Base-by-base conservation (phyloP, 2,888 invertebrate genomes). In the Dryococelus australis region DNA sequence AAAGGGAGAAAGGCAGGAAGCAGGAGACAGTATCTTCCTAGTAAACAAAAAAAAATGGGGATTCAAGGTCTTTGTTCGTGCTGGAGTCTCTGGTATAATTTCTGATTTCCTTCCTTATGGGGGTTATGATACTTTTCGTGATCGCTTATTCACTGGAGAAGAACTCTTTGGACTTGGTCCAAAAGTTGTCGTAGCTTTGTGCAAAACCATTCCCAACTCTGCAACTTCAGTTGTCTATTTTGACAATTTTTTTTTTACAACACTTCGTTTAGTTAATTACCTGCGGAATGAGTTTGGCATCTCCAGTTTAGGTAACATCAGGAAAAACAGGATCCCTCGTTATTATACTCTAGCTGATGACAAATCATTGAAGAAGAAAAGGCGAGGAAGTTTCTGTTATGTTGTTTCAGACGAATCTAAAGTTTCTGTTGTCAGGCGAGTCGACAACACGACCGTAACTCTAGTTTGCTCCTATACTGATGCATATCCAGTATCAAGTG, bases 151-250 rank as follows among this genome's bases (percentile, higher is more conserved):
- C 24, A 65, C 65, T 20, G 24, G 20, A 65, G 65, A 65, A 65
- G 65, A 65, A 65, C 65, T 65, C 65, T 65, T 65, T 65, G 65
- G 65, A 16, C 65, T 65, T 65, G 65, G 65, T 16, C 65, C 65
- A 16, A 47, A 65, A 65, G 65, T 65, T 65, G 65, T 65, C 13
- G 16, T 65, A 20, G 10, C 65, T 20, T 24, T 65, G 5, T 65
- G 65, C 16, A 65, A 65, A 65, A 65, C 65, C 5, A 65, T 65
- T 65, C 65, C 65, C 24, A 65, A 65, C 65, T 16, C 65, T 65
- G 65, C 65, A 65, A 65, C 65, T 65, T 65, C 65, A 65, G 65
- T 65, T 65, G 65, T 65, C 65, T 65, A 65, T 65, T 65, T 65
- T 65, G 65, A 65, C 65, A 65, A 65, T 65, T 65, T 20, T 65